Base-by-base conservation (phyloP, 2,113 vertebrate genomes). In the Aphyosemion australe region DNA sequence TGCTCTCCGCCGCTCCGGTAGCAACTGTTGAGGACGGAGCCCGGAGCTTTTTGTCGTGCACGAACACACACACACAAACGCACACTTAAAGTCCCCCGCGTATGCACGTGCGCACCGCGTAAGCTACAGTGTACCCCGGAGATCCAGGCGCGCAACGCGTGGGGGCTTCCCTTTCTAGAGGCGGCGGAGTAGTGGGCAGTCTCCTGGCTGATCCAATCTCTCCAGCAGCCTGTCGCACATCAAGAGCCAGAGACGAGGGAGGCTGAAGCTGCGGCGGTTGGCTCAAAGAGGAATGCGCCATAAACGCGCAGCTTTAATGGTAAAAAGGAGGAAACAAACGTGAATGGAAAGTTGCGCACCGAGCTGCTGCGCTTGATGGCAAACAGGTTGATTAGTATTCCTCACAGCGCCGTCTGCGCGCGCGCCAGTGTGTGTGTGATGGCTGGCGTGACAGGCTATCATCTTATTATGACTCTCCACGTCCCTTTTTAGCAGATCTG, bases 381-480 rank as follows among this genome's bases (percentile, higher is more conserved):
- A 74, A 85, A 91, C 84, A 85, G 80, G 84, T 87, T 91, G 84
- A 89, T 89, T 84, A 84, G 76, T 83, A 91, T 90, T 87, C 84
- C 63, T 70, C 75, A 68, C 72, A 11, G 63, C 52, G 14, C 46
- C 15, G 53, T 34, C 58, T 46, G 58, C 67, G 53, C 12, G 50
- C n/a, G 46, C 57, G 46, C 37, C 37, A 42, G 74, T 46, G 61
- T 32, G 62, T 43, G 71, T 16, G 48, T 31, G 58, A 61, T 53
- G 31, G 62, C n/a, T 42, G 57, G 50, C 32, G 53, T 72, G 74
- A 62, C 72, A 72, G 58, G 21, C 42, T 56, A 61, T 81, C 69
- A 54, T 78, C 21, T 79, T 59, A 80, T 84, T 61, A 69, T 60
- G 56, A 78, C 60, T 56, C 56, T 58, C 41, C 59, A 18, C 42